These are phyloP conservation scores for Harpagoxenus sublaevis DNA, from an alignment of 2,888 invertebrate species.

Conservation along the genomic window DNA sequence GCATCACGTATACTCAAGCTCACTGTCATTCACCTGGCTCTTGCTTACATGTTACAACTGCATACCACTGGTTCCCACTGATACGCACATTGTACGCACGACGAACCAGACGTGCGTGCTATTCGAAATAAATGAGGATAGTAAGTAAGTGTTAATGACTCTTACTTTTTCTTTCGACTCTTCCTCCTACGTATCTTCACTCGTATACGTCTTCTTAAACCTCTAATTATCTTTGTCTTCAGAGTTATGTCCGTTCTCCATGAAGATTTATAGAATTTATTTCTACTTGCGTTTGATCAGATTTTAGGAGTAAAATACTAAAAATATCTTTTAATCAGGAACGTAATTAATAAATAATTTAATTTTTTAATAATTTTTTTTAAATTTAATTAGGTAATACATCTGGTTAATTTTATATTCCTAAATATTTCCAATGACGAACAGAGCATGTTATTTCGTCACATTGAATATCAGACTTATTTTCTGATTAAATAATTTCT, in stretches of 20 bases:
- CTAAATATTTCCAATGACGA: neutral
- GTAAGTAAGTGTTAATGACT: constrained; percentile 24
- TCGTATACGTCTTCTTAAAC: no score
- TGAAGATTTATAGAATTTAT: neutral
- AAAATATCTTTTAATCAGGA: neutral
- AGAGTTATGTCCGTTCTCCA: neutral
- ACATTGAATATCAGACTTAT: neutral
- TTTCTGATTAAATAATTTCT: neutral
- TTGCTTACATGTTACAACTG: constrained; percentile 35
- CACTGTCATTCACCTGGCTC: constrained; percentile 5
- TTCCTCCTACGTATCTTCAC: neutral
- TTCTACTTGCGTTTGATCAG: neutral
- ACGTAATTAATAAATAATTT: neutral
- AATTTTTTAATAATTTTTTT: neutral
- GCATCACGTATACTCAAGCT: constrained; percentile 23
- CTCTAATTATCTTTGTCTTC: neutral
- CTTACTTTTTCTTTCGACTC: neutral
- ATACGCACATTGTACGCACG: neutral
- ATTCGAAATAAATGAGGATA: neutral
- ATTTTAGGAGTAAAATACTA: neutral
- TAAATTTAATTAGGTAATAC: neutral
- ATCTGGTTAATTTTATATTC: neutral
- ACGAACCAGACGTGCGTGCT: neutral
- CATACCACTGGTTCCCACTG: constrained; percentile 5
- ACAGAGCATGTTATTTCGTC: neutral